These are phyloP conservation scores for Drosophila grimshawi DNA, from an alignment of 1,140 invertebrate genomes.

Conservation along the genomic window DNA sequence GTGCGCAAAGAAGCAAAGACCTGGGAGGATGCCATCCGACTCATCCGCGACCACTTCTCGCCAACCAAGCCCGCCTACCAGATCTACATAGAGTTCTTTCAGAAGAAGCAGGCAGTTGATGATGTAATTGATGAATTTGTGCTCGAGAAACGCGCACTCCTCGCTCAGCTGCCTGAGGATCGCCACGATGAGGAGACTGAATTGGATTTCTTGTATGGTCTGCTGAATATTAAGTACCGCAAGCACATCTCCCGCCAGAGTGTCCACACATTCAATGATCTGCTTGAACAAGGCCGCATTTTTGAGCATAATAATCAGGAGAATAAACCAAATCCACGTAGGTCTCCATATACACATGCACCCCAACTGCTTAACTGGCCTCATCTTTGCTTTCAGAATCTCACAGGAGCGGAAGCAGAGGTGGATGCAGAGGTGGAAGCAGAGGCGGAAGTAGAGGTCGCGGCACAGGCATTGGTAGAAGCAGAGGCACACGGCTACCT, in stretches of 20 bases:
- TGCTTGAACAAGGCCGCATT: constrained; percentile 75
- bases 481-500: not conserved
- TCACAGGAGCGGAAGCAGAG: too few relatives aligned
- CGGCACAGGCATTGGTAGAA: not conserved
- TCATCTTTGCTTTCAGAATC: too few relatives aligned
- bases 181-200: constrained; percentile 79
- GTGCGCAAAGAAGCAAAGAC: constrained; percentile 80
- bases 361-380: too few relatives aligned
- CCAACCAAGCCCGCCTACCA: constrained; percentile 76
- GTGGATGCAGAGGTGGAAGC: too few relatives aligned
- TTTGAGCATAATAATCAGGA: constrained; percentile 75
- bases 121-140: constrained; percentile 76
- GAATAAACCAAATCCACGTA: constrained; percentile 10
- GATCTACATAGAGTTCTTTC: constrained; percentile 78
- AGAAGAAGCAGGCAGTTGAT: constrained; percentile 64
- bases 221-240: constrained; percentile 76
- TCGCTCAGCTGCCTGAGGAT: constrained; percentile 74
- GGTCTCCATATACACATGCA: too few relatives aligned
- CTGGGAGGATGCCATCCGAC: constrained; percentile 70
- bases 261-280: constrained; percentile 66
- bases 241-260: constrained; percentile 69
- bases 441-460: not conserved
- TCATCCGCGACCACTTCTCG: constrained; percentile 75
- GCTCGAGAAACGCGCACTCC: constrained; percentile 72
- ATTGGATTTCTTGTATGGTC: constrained; percentile 77